Conservation (phyloP, 2,113 vertebrate genomes). For the Petrocephalus zakoni region DNA sequence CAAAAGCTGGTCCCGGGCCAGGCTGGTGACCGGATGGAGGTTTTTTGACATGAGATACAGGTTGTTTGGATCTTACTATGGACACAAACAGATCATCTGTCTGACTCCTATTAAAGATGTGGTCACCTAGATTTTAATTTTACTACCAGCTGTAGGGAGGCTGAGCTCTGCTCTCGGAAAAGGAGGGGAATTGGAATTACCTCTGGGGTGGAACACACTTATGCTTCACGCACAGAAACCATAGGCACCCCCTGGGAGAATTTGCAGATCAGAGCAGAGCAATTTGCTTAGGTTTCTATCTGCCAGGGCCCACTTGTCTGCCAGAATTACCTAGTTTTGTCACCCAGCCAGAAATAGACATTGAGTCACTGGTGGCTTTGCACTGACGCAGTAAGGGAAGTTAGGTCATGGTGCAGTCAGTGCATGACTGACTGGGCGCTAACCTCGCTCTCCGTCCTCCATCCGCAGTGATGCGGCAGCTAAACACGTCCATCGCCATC, state of each 20-base stretch:
- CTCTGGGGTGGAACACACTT: not conserved
- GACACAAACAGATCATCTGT: not conserved
- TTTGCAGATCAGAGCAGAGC: not conserved
- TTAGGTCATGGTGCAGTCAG: not conserved
- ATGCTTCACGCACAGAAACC: not conserved
- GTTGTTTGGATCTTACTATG: not conserved
- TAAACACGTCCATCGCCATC: constrained; percentile 87
- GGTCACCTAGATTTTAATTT: not conserved
- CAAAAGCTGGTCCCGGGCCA: not conserved
- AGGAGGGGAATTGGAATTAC: not conserved
- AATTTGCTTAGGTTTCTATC: not conserved
- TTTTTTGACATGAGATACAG: not conserved
- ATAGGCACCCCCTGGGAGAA: not conserved
- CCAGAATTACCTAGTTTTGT: not conserved
- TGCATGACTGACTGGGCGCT: too few species aligned
- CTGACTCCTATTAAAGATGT: not conserved
- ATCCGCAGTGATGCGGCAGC: constrained; percentile 80
- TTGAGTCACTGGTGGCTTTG: not conserved
- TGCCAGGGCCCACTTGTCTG: not conserved
- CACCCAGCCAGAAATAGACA: not conserved
- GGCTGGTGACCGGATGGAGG: not conserved
- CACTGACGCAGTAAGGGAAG: not conserved
- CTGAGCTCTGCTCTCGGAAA: not conserved
- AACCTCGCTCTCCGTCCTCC: not conserved
- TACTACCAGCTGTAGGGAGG: not conserved